Evolutionary conservation across 2,888 invertebrate species (phyloP), one percentile per base, ranked within the genome.

Genomic region (Antheraea yamamai): DNA sequence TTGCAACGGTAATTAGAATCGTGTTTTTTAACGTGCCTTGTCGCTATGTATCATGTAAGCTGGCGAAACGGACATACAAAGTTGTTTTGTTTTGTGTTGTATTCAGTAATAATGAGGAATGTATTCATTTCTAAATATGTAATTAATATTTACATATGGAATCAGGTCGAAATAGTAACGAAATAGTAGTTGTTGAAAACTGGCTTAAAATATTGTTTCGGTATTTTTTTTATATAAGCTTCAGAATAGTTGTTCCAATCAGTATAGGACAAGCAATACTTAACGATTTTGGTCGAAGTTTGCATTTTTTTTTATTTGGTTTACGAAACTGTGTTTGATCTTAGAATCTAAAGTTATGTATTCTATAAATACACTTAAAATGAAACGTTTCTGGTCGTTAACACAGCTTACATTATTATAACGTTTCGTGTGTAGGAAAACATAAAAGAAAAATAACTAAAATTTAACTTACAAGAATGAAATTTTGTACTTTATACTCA

Each of bases 1-100:
- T 26, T 30, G 64, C 64, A 66, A 8, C 30, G 14, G 64, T 66
- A 66, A 66, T 66, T 66, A 16, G 12, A 18, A 66, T 66, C 30
- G 64, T 26, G 30, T 66, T 66, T 66, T 26, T 66, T 66, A 66
- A 26, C 64, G 64, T 66, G 64, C 30, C 64, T 12, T 66, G 64
- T 66, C 64, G 16, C 64, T 66, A 66, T 66, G 64, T 30, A 66
- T 66, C 64, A 66, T 66, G 30, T 16, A 66, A 16, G 14, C 3
- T 66, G 30, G 10, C 30, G 64, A 66, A 66, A 66, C 30, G 12
- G 26, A 66, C 64, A 66, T 30, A 66, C 30, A 66, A 66, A 66
- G 64, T 66, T 14, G 64, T 16, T 47, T 16, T 30, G 64, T 66
- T 30, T 26, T 6, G 1, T 12, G 61, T 61, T 55, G 23, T 23